A percentile compares a stretch with the other conserved stretches of the same genome.
These are phyloP conservation scores for Meloidogyne hapla DNA, from an alignment of 1,140 invertebrate species.

Conservation along the genomic window DNA sequence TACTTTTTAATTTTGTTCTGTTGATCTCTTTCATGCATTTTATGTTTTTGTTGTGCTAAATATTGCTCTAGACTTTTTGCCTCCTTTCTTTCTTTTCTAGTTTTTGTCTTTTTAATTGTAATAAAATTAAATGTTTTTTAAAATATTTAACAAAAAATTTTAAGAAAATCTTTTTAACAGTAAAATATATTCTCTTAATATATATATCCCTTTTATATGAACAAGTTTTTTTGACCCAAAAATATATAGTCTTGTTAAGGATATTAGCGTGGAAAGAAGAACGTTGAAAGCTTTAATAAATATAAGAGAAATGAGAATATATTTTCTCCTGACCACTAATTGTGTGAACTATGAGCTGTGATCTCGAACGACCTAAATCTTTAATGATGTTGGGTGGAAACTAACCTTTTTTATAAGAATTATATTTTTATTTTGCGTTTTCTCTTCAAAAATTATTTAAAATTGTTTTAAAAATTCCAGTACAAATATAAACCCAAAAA, in stretches of 20 bases:
- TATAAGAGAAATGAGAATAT: not conserved
- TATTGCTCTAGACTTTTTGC: not conserved
- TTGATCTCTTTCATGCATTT: not conserved
- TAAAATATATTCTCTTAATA: too few species aligned
- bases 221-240: too few species aligned
- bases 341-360: not conserved
- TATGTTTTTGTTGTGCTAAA: not conserved
- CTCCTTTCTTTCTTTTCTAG: not conserved
- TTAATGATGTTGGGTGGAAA: not conserved
- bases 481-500: too few species aligned
- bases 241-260: too few species aligned
- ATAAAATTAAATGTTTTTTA: too few species aligned
- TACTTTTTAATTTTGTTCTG: not conserved
- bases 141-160: too few species aligned
- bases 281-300: too few species aligned
- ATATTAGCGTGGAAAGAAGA: too few species aligned
- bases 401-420: not conserved
- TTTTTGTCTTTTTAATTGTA: not conserved
- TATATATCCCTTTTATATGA: too few species aligned
- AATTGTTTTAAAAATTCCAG: too few species aligned
- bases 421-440: not conserved
- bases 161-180: too few species aligned
- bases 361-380: conserved; percentile 1
- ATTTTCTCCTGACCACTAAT: not conserved
- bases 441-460: not conserved